Base-by-base conservation (phyloP, 1,140 invertebrate genomes). In the Ectropis grisescens region DNA sequence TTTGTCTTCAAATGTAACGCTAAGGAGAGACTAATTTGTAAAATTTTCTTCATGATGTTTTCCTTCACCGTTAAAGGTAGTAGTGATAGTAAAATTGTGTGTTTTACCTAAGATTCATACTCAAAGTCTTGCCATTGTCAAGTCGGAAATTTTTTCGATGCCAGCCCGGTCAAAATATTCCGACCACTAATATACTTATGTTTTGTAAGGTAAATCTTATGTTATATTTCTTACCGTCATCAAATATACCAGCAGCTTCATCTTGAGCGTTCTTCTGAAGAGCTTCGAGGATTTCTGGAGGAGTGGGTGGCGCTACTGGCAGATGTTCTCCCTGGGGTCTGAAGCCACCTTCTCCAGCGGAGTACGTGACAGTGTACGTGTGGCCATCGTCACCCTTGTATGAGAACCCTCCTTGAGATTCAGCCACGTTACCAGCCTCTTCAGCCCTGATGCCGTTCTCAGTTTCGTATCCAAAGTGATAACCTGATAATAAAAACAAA, bases 341-440 rank as follows among this genome's bases (percentile, higher is more conserved):
- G 72, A 91, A 94, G 2, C 91, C 91, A 39, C 89, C 89, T 58
- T 93, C 90, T 49, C 93, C 91, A 22, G 92, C 91, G 2, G 88
- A 87, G 75, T 93, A 95, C 1, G 85, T 87, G 8, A 94, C 58
- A 1, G 84, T 82, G 42, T 92, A 87, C 6, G 86, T 76, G 10
- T 87, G 71, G 0, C 93, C 92, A 58, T 93, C 90, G 2, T 90
- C 88, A 10, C 88, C 72, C 10, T 57, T 61, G 50, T 78, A 78
- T 2, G 60, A 55, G 35, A 61, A 78, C 10, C 58, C 58, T 2
- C 72, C 69, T 28, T 55, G 47, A 9, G 48, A 57, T 6, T 64
- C 50, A 0, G 27, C 41, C 2, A 44, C 12, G 24, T 62, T 46
- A 0, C 70, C 68, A 0, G 46, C 51, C 24, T 78, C 67, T 32